Evolutionary conservation across 2,888 invertebrate species (phyloP), one percentile per base, ranked within the genome.

Genomic region (Panzeria rudis): DNA sequence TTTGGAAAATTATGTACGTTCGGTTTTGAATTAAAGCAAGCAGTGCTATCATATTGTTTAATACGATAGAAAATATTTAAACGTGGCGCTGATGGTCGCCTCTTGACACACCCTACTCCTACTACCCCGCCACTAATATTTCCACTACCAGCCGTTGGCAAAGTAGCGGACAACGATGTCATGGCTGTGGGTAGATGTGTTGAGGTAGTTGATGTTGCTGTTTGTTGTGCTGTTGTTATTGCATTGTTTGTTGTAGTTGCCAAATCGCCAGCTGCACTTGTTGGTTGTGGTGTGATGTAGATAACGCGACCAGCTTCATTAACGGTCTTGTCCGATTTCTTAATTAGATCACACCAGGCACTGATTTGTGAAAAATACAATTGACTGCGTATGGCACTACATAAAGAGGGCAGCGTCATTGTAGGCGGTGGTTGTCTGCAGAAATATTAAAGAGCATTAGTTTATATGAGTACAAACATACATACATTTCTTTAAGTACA

Each of bases 351-450:
- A 84, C 92, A 95, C 98, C 98, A 99, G 76, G 98, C 98, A 69
- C 98, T 97, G 87, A 99, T 95, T 94, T 99, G 98, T 6, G 98
- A 99, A 94, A 99, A 99, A 93, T 98, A 98, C 83, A 99, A 94
- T 93, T 98, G 98, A 7, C 98, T 98, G 86, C 98, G 95, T 64
- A 99, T 96, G 68, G 98, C 98, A 93, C 97, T 97, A 90, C 98
- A 95, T 88, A 99, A 94, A 92, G 97, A 97, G 89, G 96, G 95
- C 86, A 93, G 87, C 73, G 92, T 92, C 92, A 93, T 93, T 62
- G 95, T 95, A 35, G 96, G 96, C 11, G 96, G 96, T 72, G 96
- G 89, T 78, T 90, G 89, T 87, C 92, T 92, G 20, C 9, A 73
- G 7, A 69, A 75, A 35, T 29, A 17, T 9, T 23, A 35, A 44